Base-by-base conservation (phyloP, 2,797 vertebrate genomes). In the Holocentrus rufus region DNA sequence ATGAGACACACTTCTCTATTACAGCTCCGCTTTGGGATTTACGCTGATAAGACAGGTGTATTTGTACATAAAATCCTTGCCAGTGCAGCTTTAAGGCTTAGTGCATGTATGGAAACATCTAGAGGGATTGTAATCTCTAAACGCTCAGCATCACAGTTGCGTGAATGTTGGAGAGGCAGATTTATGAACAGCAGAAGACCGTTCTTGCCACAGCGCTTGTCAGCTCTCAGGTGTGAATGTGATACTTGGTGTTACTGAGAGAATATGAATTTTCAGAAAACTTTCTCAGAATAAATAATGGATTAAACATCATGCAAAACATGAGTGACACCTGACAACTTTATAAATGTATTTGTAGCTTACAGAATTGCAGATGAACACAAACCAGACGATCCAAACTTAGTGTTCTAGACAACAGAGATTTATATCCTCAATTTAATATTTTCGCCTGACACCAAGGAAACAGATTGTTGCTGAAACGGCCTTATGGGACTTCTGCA, bases 391-490 rank as follows among this genome's bases (percentile, higher is more conserved):
- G 23, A 79, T 73, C 75, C 46, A 50, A 89, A 72, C 50, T 62
- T 49, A 58, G 69, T 77, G 58, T 68, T 77, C 15, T 56, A 73
- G 80, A 88, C 83, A 82, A 77, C 49, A 69, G 64, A 89, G 85
- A 91, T 91, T 85, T 86, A 91, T 92, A 74, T 81, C 52, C 69
- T 80, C 75, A 58, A 77, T 91, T 86, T 82, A 85, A 89, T 83
- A 87, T 89, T 91, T 90, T 42, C 49, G 79, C 67, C 79, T 90
- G 90, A 90, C 90, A 91, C 74, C n/a, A 31, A 71, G 76, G 81
- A 89, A 86, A 91, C 86, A 83, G 85, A 91, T 90, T 69, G 88
- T 83, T 76, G 69, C 83, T 76, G 74, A 66, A 88, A 84, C 64
- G 82, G 81, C 87, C 88, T 86, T 71, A 87, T 67, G 79, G 87